Conservation (phyloP, 1,140 invertebrate genomes). For the Gyrodactylus bullatarudis region DNA sequence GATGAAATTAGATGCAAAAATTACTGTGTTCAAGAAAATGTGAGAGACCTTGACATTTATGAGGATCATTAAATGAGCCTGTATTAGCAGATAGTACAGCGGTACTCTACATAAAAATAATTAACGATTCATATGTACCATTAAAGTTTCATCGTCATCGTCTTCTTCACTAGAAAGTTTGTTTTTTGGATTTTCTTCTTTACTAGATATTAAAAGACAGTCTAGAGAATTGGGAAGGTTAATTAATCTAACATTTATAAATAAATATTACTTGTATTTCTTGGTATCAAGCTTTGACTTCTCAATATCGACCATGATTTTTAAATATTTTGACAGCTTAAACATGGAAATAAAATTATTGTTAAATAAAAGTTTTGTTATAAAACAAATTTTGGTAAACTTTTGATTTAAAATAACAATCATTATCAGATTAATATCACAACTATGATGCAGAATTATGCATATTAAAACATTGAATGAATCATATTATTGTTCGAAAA, state of each 20-base stretch:
- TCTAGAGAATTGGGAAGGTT: neutral
- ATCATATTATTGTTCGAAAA: too few relatives aligned
- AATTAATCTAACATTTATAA: neutral
- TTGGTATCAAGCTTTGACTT: neutral
- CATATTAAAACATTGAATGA: too few relatives aligned
- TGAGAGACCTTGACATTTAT: conserved; percentile 17
- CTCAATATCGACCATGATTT: neutral
- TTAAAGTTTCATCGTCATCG: neutral
- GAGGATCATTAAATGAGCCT: conserved; percentile 16
- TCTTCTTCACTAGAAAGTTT: too few relatives aligned
- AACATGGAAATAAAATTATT: too few relatives aligned
- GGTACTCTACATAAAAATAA: conserved; percentile 13
- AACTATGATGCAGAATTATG: too few relatives aligned
- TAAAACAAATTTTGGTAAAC: too few relatives aligned
- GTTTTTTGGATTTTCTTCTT: too few relatives aligned
- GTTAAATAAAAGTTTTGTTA: too few relatives aligned
- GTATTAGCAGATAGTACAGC: conserved; percentile 14
- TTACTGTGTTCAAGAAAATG: conserved; percentile 20
- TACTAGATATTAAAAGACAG: neutral
- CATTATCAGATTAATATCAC: too few relatives aligned
- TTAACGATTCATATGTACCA: neutral
- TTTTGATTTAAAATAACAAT: too few relatives aligned
- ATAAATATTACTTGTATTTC: neutral
- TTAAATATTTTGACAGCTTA: neutral
- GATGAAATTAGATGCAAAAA: conserved; percentile 8